Evolutionary conservation across 2,888 invertebrate genomes (phyloP).

Genomic region (Rhyacophila evoluta): DNA sequence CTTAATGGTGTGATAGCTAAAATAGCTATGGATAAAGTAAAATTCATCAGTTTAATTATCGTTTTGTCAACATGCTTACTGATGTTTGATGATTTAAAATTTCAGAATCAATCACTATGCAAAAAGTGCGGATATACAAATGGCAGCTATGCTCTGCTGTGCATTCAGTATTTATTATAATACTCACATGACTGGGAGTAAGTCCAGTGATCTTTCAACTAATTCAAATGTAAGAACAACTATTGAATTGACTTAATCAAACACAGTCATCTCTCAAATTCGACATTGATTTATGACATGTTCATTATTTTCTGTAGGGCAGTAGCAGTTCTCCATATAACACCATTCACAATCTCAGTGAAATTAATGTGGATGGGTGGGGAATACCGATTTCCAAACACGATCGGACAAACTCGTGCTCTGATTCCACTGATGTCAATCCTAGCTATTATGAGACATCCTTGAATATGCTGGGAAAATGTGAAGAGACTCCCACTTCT

Average conservation of each 20-base stretch:
- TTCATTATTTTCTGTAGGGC: constrained; percentile 37
- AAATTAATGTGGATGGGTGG: constrained; percentile 84
- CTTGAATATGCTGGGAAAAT: constrained; percentile 58
- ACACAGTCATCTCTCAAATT: no score
- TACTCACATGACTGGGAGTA: constrained; percentile 67
- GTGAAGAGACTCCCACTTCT: constrained; percentile 59
- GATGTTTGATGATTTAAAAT: constrained; percentile 51
- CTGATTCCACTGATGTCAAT: constrained; percentile 82
- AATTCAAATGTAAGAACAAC: constrained; percentile 63
- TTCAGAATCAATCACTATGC: constrained; percentile 85
- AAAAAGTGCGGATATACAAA: constrained; percentile 87
- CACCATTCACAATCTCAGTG: constrained; percentile 81
- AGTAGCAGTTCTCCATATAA: constrained; percentile 90
- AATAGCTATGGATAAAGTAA: no score
- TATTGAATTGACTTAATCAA: no score
- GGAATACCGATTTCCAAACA: constrained; percentile 77
- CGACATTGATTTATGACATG: no score
- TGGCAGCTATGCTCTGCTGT: constrained; percentile 93
- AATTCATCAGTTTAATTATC: neutral
- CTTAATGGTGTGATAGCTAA: no score
- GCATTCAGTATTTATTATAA: constrained; percentile 81
- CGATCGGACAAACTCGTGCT: constrained; percentile 88
- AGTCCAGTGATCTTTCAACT: constrained; percentile 69
- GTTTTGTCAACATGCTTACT: no score
- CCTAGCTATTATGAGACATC: constrained; percentile 60